Conservation (phyloP, 2,113 vertebrate genomes). For the Ailurus styani region DNA sequence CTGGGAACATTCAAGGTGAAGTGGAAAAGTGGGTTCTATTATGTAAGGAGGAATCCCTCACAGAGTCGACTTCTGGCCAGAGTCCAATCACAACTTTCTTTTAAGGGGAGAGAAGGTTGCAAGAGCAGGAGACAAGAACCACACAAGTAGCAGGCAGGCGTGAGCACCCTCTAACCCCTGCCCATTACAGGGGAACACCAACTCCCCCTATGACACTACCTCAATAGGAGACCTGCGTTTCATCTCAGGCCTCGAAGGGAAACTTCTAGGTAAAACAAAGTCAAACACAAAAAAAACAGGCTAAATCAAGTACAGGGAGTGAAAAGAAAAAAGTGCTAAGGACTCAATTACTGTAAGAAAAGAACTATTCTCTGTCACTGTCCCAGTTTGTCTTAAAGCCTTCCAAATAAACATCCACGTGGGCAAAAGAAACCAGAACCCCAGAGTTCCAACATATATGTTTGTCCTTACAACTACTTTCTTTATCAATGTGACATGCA, state of each 20-base stretch:
- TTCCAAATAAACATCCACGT: constrained; percentile 63
- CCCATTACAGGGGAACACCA: accelerated
- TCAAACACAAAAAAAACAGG: neutral
- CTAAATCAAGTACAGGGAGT: neutral
- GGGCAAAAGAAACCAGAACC: constrained; percentile 54
- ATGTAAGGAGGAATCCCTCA: neutral
- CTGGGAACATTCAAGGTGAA: neutral
- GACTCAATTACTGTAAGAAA: neutral
- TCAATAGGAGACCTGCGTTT: neutral
- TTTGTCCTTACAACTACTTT: constrained; percentile 5
- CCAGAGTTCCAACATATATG: constrained; percentile 45
- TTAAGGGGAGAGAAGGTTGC: neutral
- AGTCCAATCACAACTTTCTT: neutral
- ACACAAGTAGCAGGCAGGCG: accelerated
- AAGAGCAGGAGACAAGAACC: neutral
- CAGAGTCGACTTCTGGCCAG: neutral
- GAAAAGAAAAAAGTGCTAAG: neutral
- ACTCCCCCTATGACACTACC: neutral
- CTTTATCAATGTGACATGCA: constrained; percentile 5
- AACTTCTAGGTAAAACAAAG: neutral
- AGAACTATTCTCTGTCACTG: neutral
- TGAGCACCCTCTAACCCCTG: neutral
- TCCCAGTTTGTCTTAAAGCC: constrained; percentile 33
- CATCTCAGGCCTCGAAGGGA: neutral
- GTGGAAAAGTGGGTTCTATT: neutral